These are phyloP conservation scores for Mnemiopsis leidyi DNA, from an alignment of 37 sponge, comb jelly and placozoan genomes.

Conservation along the genomic window DNA sequence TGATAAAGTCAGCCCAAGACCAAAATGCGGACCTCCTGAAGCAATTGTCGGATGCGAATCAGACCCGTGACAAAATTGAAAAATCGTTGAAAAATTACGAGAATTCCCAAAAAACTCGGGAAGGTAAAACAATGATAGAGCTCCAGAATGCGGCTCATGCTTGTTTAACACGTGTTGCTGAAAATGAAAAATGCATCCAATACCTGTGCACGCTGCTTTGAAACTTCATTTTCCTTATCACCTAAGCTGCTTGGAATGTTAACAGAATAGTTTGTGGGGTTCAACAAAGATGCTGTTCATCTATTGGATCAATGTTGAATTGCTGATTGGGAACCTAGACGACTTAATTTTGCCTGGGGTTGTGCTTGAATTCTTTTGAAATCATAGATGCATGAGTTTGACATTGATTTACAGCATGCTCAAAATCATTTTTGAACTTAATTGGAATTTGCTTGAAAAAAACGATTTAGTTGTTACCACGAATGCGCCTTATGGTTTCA, in stretches of 20 bases:
- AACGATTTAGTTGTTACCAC: too few relatives aligned
- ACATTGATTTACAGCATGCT: too few relatives aligned
- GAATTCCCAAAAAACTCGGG: not conserved
- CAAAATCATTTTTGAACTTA: too few relatives aligned
- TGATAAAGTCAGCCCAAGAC: not conserved
- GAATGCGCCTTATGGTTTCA: too few relatives aligned
- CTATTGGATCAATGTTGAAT: too few relatives aligned
- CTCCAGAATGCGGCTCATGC: not conserved
- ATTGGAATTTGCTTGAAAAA: too few relatives aligned
- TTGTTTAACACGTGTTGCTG: too few relatives aligned
- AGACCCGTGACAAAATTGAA: not conserved
- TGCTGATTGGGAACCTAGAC: too few relatives aligned
- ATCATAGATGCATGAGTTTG: too few relatives aligned
- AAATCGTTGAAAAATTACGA: conserved; percentile 19
- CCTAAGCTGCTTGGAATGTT: not conserved
- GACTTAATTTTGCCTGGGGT: too few relatives aligned
- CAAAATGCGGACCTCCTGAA: not conserved
- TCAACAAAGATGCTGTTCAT: not conserved
- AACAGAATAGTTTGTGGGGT: not conserved
- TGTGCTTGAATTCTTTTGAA: too few relatives aligned
- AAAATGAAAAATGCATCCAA: not conserved
- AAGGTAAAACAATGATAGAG: too few relatives aligned
- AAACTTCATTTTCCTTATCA: not conserved
- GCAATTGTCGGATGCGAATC: not conserved
- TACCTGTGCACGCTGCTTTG: not conserved